Conservation (phyloP, 2,113 vertebrate genomes). For the Corynorhinus townsendii region DNA sequence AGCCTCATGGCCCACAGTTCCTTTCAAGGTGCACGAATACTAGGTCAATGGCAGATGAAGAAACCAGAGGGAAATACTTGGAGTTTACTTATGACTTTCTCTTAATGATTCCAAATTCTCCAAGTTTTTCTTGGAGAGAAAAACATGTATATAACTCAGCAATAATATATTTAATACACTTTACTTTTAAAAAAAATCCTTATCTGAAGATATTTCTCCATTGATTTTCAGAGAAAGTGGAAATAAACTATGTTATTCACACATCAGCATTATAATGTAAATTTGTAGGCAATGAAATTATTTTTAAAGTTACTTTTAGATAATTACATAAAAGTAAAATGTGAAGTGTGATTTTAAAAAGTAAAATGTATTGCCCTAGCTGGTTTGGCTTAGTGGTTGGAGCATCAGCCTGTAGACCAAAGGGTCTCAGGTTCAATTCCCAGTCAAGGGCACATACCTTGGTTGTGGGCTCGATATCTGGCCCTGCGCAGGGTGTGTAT, state of each 20-base stretch:
- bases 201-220: too few species aligned
- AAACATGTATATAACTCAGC: neutral
- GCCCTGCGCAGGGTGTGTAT: too few species aligned
- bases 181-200: neutral
- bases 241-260: neutral
- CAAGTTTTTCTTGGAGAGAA: constrained; percentile 10
- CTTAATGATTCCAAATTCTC: neutral
- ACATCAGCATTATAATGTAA: neutral
- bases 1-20: too few species aligned
- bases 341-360: neutral
- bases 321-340: constrained; percentile 28
- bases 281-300: neutral
- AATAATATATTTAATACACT: neutral
- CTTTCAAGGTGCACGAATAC: too few species aligned
- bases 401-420: too few species aligned
- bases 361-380: too few species aligned
- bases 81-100: neutral
- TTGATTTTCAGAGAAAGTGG: too few species aligned
- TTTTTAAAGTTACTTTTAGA: constrained; percentile 32
- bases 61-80: neutral
- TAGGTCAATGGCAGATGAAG: neutral
- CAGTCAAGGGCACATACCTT: too few species aligned
- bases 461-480: too few species aligned
- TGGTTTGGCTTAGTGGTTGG: too few species aligned
- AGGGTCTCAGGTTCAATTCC: too few species aligned